A percentile compares a stretch with the other conserved stretches of the same genome.
Evolutionary conservation across 2,888 invertebrate species (phyloP).

Genomic region (Proisotoma minuta): DNA sequence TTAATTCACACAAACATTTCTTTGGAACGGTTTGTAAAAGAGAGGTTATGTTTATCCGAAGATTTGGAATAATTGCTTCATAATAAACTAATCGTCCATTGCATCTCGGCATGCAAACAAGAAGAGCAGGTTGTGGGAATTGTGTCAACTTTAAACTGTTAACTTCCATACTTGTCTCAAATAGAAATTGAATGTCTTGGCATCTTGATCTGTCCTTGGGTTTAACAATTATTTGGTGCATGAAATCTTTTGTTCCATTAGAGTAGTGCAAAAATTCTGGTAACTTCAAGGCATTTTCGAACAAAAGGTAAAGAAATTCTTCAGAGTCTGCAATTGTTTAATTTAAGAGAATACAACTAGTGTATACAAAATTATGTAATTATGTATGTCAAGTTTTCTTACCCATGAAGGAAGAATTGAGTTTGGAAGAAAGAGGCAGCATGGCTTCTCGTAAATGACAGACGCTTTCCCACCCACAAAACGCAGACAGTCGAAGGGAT

Average conservation of each 20-base stretch:
- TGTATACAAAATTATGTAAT: neutral
- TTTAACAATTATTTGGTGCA: slow-evolving; percentile 36
- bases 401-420: slow-evolving; percentile 38
- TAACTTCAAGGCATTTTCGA: slow-evolving; percentile 32
- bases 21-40: slow-evolving; percentile 30
- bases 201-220: slow-evolving; percentile 29
- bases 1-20: slow-evolving; percentile 34
- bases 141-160: slow-evolving; percentile 22
- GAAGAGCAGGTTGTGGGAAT: slow-evolving; percentile 35
- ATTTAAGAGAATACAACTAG: neutral
- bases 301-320: slow-evolving; percentile 36
- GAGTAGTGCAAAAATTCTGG: slow-evolving; percentile 33
- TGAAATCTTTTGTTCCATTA: slow-evolving; percentile 30
- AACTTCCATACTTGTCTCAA: slow-evolving; percentile 31
- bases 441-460: slow-evolving; percentile 27
- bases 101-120: slow-evolving; percentile 38
- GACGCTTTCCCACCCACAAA: slow-evolving; percentile 26
- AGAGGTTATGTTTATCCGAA: slow-evolving; percentile 26
- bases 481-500: slow-evolving; percentile 16
- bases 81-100: slow-evolving; percentile 36
- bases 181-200: slow-evolving; percentile 30
- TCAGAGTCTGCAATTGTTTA: slow-evolving; percentile 28
- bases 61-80: slow-evolving; percentile 36
- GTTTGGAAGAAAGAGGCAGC: slow-evolving; percentile 30
- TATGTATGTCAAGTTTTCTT: neutral